Conservation (phyloP, 92 coral and sea anemone genomes). For the Palythoa grandiflora region DNA sequence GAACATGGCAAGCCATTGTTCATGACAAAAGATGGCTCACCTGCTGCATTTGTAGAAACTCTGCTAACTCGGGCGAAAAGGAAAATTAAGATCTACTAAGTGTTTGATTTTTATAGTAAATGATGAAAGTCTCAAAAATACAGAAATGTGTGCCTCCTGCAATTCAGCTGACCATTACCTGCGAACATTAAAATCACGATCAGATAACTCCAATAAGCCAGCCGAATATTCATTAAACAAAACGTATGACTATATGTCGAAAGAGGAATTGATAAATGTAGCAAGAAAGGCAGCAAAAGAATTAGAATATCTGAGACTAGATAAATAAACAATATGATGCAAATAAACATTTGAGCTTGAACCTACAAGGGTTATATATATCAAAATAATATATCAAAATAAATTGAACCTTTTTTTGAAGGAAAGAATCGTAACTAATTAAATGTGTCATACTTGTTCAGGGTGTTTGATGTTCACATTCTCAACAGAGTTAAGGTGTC, state of each 20-base stretch:
- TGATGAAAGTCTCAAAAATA: too few species aligned
- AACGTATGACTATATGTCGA: slow-evolving; percentile 50
- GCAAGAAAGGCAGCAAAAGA: slow-evolving; percentile 39
- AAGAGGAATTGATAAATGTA: slow-evolving; percentile 24
- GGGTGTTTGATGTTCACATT: too few species aligned
- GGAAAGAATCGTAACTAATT: too few species aligned
- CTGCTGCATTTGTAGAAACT: slow-evolving; percentile 43
- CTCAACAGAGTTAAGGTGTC: too few species aligned
- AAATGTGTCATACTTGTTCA: too few species aligned
- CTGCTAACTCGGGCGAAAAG: slow-evolving; percentile 35
- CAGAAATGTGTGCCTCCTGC: slow-evolving; percentile 42
- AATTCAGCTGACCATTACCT: slow-evolving; percentile 49
- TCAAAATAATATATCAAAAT: too few species aligned
- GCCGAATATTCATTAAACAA: neutral
- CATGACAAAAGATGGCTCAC: slow-evolving; percentile 51
- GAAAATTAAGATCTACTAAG: slow-evolving; percentile 41
- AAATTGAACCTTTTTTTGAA: too few species aligned
- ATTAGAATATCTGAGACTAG: slow-evolving; percentile 24
- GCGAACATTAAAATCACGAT: slow-evolving; percentile 40
- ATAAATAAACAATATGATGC: too few species aligned
- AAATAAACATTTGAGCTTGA: too few species aligned
- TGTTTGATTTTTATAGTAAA: slow-evolving; percentile 33
- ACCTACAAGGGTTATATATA: too few species aligned
- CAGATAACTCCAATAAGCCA: neutral
- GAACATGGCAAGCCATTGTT: slow-evolving; percentile 35